Conservation (phyloP, 2,113 vertebrate species). For the Brachyistius frenatus region DNA sequence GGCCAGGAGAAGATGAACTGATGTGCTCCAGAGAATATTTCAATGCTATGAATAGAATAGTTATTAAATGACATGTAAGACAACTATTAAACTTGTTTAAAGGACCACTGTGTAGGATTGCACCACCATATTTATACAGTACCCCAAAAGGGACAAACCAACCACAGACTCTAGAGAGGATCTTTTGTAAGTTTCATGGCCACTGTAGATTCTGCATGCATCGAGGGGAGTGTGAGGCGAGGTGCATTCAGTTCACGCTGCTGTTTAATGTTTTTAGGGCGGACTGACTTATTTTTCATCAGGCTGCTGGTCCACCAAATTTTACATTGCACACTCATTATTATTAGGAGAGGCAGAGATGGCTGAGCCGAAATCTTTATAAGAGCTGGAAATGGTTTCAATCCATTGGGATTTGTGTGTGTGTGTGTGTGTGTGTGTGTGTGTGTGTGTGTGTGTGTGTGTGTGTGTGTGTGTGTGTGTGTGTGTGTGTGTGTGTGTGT, state of each 20-base stretch:
- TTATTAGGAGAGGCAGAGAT: background rate
- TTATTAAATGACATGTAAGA: slow-evolving; percentile 10
- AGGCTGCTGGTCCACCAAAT: background rate
- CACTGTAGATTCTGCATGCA: too few species aligned
- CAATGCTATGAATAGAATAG: background rate
- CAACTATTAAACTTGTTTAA: background rate
- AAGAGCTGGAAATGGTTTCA: background rate
- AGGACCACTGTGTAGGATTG: background rate
- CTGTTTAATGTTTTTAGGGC: too few species aligned
- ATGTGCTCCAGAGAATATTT: background rate
- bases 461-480: too few species aligned
- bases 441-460: too few species aligned
- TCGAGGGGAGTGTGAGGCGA: too few species aligned
- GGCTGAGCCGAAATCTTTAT: background rate
- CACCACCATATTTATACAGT: too few species aligned
- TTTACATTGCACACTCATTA: background rate
- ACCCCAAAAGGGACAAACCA: too few species aligned
- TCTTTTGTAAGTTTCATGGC: too few species aligned
- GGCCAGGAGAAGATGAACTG: background rate
- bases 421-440: too few species aligned
- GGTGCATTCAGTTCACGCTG: too few species aligned
- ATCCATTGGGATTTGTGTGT: background rate
- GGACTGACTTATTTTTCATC: background rate
- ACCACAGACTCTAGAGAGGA: too few species aligned
- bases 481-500: too few species aligned